Evolutionary conservation across 1,140 invertebrate genomes (phyloP).

Genomic region (Neelides sp.): DNA sequence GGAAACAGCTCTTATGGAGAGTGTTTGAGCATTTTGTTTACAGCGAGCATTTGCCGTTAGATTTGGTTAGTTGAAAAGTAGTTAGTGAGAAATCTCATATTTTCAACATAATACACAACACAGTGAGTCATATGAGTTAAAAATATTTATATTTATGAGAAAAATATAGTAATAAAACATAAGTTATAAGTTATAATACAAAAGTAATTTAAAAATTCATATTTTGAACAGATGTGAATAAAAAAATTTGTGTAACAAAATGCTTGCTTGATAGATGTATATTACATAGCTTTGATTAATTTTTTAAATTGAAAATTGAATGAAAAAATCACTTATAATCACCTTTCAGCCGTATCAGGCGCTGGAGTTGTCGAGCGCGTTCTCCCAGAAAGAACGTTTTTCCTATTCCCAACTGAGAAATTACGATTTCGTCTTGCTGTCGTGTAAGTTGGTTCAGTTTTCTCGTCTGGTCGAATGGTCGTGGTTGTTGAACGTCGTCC

Average conservation of each 20-base stretch:
- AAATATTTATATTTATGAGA: no score
- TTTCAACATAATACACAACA: no score
- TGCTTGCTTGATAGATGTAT: background rate
- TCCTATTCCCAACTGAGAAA: slow-evolving; percentile 24
- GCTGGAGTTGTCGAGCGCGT: slow-evolving; percentile 23
- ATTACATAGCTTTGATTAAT: background rate
- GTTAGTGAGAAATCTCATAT: no score
- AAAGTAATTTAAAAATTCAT: background rate
- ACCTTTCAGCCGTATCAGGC: slow-evolving; percentile 24
- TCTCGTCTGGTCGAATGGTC: background rate
- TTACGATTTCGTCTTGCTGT: slow-evolving; percentile 25
- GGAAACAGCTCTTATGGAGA: no score
- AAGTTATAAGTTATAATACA: no score
- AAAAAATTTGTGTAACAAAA: background rate
- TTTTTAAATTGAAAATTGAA: no score
- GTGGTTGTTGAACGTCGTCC: slow-evolving; percentile 36
- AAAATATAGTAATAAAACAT: no score
- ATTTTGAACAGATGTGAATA: background rate
- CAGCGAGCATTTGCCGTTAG: no score
- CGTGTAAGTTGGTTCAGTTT: slow-evolving; percentile 1
- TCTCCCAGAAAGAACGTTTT: slow-evolving; percentile 33
- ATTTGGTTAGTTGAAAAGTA: no score
- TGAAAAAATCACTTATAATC: background rate
- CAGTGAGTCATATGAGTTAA: no score
- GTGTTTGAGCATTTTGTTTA: no score